Percentiles rank a stretch among this genome's conserved stretches.
Evolutionary conservation across 2,888 invertebrate genomes (phyloP).

Genomic region (Homarus gammarus): DNA sequence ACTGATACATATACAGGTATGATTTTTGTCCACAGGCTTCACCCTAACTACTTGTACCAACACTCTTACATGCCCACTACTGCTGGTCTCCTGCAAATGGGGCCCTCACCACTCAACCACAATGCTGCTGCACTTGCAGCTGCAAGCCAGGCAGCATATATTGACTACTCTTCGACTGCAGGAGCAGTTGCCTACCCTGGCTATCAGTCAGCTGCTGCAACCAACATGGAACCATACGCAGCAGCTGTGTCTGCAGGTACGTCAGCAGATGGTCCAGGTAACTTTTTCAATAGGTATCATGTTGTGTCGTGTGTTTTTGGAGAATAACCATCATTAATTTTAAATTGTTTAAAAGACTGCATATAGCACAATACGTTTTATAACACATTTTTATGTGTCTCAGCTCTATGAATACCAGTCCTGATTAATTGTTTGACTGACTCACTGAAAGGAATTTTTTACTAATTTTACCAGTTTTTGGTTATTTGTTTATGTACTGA

Average conservation of each 20-base stretch:
- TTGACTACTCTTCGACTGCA: conserved; percentile 49
- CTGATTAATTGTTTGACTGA: too few relatives aligned
- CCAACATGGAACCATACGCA: conserved; percentile 48
- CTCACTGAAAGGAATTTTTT: too few relatives aligned
- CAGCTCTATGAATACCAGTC: too few relatives aligned
- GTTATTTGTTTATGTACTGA: too few relatives aligned
- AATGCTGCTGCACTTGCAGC: conserved; percentile 40
- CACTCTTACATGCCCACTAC: conserved; percentile 56
- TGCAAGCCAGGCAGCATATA: conserved; percentile 50
- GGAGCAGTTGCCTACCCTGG: conserved; percentile 50
- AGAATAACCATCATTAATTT: too few relatives aligned
- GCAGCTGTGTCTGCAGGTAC: conserved; percentile 63
- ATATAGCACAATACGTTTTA: too few relatives aligned
- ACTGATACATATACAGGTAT: too few relatives aligned
- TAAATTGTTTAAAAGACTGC: too few relatives aligned
- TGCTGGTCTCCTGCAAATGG: conserved; percentile 53
- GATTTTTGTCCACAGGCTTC: conserved; percentile 32
- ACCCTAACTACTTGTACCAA: conserved; percentile 55
- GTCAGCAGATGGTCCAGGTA: neutral
- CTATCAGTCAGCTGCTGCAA: conserved; percentile 60
- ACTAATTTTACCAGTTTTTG: too few relatives aligned
- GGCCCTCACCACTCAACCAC: conserved; percentile 35
- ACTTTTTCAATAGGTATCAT: too few relatives aligned
- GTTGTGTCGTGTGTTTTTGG: too few relatives aligned
- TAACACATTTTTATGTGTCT: too few relatives aligned